Base-by-base conservation (phyloP, 2,113 vertebrate genomes). In the Phycodurus eques region DNA sequence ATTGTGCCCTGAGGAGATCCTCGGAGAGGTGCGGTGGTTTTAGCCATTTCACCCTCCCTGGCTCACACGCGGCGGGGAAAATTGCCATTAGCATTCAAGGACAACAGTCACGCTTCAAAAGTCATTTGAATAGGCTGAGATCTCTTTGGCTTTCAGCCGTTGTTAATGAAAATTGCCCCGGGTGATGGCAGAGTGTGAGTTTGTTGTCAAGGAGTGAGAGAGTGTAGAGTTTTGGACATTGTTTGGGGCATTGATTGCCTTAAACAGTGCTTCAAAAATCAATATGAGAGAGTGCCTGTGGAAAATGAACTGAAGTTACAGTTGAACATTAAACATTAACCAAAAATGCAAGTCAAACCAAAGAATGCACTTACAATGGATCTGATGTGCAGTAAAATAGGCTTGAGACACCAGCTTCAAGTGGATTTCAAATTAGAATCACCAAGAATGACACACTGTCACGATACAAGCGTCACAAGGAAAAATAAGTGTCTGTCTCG, bases 71-170 rank as follows among this genome's bases (percentile, higher is more conserved):
- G 71, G 47, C 20, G 3, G 66, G 22, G 63, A 64, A 68, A 75
- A 79, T 61, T 2, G 0, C n/a, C 68, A 78, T 86, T 83, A 83
- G 82, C 68, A 87, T 88, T 89, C 84, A 88, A 88, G 88, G 84
- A 86, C 85, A 72, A 75, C 77, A 80, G 77, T 73, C 70, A 33
- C 43, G 82, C 75, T 80, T 85, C 75, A 76, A 20, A 76, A 85
- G 78, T 76, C 59, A 78, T 87, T 85, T 84, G 70, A 83, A 77
- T 82, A 61, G 42, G 54, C 31, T 69, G 6, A 71, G 54, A 80
- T 81, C 84, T 83, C 66, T 74, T 74, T 74, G 68, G 75, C 77
- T 85, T 77, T 83, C 74, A 71, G 70, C 68, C 67, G 57, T 78
- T 49, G 31, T 82, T 88, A 82, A 87, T 83, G 72, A 80, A 81